Evolutionary conservation across 2,113 vertebrate genomes (phyloP), one percentile per base, ranked within the genome.

Genomic region (Melanostigma gelatinosum): DNA sequence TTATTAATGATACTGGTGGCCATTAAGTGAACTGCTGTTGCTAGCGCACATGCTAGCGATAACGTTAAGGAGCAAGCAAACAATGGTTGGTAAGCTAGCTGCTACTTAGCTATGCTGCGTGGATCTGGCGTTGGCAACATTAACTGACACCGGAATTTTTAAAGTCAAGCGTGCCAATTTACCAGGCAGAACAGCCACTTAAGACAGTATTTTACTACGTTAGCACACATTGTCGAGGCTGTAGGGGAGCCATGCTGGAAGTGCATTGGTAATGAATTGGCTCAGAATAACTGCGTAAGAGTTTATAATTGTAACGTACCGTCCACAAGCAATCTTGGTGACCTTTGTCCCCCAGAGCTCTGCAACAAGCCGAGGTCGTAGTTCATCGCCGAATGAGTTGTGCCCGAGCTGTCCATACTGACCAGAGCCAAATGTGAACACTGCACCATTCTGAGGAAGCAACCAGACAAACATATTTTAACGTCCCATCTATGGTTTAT

Each of bases 351-450:
- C 90, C 96, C 95, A 96, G 94, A 97, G 48, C 95, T 95, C 88
- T 95, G 70, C 95, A 91, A 98, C 96, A 82, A 97, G 95, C 77
- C 96, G 95, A 67, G 97, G 97, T 58, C 94, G 95, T 90, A 96
- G 95, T 86, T 98, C 97, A 90, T 98, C 94, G 62, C 87, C 93
- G 27, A 96, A 96, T 34, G 96, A 96, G 79, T 97, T 97, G 92
- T 98, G 97, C 60, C 97, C 97, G 87, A 98, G 93, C 81, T 98
- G 97, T 55, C 97, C 97, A 90, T 95, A 95, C 34, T 93, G 94
- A 88, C 97, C 97, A 86, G 95, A 97, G 91, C 97, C 97, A 92
- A 98, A 98, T n/a, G 97, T 98, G 86, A 97, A 97, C 66, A 98
- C 97, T 2, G 94, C 95, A 70, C 97, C 97, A 91, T 95, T 95